phyloP scores from a whole-genome alignment of 1,140 invertebrate genomes.

The Pseudomyrmex gracilis region DNA sequence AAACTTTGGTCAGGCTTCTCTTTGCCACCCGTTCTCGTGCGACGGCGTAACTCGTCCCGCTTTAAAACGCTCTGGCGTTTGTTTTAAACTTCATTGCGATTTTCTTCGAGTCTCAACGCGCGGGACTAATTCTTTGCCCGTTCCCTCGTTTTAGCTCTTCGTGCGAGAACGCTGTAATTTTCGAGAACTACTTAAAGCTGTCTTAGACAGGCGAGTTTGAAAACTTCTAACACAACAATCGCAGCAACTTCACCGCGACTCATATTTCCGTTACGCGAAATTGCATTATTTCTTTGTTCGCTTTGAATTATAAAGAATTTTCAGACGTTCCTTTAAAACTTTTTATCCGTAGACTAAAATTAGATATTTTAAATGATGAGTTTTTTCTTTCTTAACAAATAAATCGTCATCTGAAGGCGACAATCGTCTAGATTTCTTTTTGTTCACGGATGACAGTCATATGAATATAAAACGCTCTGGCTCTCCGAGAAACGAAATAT shows the following conservation, averaged over 20 bases:
- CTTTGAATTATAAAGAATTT: constrained; percentile 22
- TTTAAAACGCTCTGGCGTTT: constrained; percentile 48
- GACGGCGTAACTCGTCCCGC: constrained; percentile 21
- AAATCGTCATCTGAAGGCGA: too few species aligned
- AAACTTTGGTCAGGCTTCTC: constrained; percentile 53
- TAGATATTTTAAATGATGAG: too few species aligned
- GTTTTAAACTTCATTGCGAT: constrained; percentile 65
- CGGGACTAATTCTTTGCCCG: constrained; percentile 46
- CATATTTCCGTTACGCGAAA: constrained; percentile 31
- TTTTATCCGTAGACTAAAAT: background rate
- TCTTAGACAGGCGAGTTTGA: constrained; percentile 42
- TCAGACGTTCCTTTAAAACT: background rate
- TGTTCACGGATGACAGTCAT: too few species aligned
- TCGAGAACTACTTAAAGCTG: constrained; percentile 57
- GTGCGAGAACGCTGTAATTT: constrained; percentile 50
- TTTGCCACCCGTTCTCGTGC: constrained; percentile 34
- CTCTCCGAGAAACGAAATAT: too few species aligned
- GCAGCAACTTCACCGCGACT: constrained; percentile 36
- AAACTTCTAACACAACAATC: constrained; percentile 54
- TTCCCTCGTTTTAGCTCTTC: constrained; percentile 42
- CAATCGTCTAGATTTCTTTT: too few species aligned
- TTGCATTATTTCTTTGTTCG: background rate
- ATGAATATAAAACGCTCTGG: too few species aligned
- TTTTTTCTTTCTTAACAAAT: too few species aligned
- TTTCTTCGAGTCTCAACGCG: constrained; percentile 62